Percentiles rank a stretch among this genome's conserved stretches.
These are phyloP conservation scores for Napeogenes inachia DNA, from an alignment of 2,888 invertebrate species.

Conservation along the genomic window DNA sequence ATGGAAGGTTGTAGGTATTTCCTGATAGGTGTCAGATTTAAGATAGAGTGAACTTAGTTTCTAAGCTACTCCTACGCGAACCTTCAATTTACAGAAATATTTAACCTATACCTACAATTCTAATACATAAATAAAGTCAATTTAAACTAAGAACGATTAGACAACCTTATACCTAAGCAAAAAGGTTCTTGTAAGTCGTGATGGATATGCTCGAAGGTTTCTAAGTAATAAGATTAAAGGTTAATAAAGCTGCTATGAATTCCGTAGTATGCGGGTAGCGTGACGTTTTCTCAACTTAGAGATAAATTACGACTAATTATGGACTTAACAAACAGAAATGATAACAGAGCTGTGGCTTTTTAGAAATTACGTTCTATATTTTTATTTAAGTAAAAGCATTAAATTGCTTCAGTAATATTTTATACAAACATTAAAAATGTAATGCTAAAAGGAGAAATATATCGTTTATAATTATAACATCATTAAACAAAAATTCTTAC, in stretches of 20 bases:
- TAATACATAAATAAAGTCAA: no score
- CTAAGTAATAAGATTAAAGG: conserved; percentile 20
- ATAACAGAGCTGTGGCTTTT: conserved; percentile 12
- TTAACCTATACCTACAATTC: no score
- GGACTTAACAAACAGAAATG: conserved; percentile 18
- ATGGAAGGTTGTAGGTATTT: neutral
- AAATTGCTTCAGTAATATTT: no score
- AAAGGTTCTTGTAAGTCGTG: neutral
- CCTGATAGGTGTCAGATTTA: conserved; percentile 1
- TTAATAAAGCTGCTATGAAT: conserved; percentile 21
- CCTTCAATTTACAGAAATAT: no score
- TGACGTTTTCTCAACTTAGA: conserved; percentile 22
- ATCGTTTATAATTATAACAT: no score
- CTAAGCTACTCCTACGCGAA: no score
- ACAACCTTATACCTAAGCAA: no score
- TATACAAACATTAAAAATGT: no score
- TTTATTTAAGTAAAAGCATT: neutral
- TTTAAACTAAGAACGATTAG: no score
- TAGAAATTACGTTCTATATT: neutral
- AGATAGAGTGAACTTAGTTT: neutral
- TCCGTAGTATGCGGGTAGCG: conserved; percentile 21
- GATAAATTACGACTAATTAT: conserved; percentile 28
- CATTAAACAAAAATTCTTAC: no score
- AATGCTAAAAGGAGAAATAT: no score
- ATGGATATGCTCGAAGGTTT: conserved; percentile 8